Evolutionary conservation across 2,888 invertebrate species (phyloP).

Genomic region (Cylloceria caligata): DNA sequence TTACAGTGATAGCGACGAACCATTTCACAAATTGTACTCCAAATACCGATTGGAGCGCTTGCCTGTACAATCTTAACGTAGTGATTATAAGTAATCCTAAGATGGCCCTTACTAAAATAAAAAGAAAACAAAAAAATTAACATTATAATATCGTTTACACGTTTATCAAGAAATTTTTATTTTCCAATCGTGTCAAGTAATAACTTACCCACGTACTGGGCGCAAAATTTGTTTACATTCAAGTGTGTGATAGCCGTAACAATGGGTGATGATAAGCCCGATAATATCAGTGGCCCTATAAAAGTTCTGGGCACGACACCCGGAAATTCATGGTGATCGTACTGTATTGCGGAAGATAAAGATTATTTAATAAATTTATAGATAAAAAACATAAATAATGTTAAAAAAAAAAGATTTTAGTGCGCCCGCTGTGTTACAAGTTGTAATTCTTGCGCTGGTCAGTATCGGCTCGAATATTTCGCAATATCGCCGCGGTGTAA

Average conservation of each 20-base stretch:
- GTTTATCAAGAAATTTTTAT: background rate
- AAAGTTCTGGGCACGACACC: constrained; percentile 99
- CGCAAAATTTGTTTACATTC: constrained; percentile 93
- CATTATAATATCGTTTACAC: constrained; percentile 35
- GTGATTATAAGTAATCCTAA: constrained; percentile 91
- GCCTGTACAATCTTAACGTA: constrained; percentile 90
- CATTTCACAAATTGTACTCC: constrained; percentile 92
- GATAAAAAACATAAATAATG: no score
- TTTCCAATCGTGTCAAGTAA: background rate
- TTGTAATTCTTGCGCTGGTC: constrained; percentile 46
- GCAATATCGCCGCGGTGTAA: constrained; percentile 12
- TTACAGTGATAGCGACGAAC: constrained; percentile 93
- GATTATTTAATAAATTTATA: constrained; percentile 6
- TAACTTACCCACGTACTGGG: constrained; percentile 93
- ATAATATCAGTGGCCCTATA: constrained; percentile 94
- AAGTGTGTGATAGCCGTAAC: constrained; percentile 89
- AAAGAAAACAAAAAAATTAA: constrained; percentile 69
- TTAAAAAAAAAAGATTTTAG: constrained; percentile 32
- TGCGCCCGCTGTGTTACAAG: background rate
- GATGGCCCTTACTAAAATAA: constrained; percentile 91
- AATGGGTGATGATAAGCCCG: constrained; percentile 91
- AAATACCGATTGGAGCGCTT: constrained; percentile 91
- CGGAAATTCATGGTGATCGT: constrained; percentile 99
- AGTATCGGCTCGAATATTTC: constrained; percentile 38
- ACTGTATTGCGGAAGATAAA: constrained; percentile 87